Conservation (phyloP, 2,888 invertebrate species). For the Caenorhabditis sp. region DNA sequence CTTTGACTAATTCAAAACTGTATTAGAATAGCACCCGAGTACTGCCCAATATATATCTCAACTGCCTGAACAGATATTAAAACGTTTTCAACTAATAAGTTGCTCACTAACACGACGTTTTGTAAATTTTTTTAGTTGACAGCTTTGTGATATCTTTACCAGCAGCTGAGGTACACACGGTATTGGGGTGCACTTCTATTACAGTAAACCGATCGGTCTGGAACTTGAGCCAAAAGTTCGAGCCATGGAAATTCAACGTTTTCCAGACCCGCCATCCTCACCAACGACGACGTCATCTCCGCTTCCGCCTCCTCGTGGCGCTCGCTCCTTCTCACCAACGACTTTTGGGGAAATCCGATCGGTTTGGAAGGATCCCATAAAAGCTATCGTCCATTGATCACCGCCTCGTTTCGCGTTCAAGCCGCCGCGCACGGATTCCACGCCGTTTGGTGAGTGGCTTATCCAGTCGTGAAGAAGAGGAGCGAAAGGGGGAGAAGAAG, state of each 20-base stretch:
- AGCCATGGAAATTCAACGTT: background rate
- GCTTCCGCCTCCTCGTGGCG: conserved; percentile 85
- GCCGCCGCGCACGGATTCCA: conserved; percentile 83
- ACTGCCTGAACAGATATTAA: too few relatives aligned
- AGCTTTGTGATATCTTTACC: too few relatives aligned
- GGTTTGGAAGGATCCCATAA: conserved; percentile 94
- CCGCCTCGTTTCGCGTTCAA: conserved; percentile 90
- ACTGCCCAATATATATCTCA: too few relatives aligned
- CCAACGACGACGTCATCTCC: conserved; percentile 96
- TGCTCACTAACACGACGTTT: too few relatives aligned
- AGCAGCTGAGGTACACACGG: too few relatives aligned
- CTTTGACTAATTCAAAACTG: too few relatives aligned
- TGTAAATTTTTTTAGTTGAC: too few relatives aligned
- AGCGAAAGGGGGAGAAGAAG: conserved; percentile 1
- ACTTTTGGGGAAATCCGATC: conserved; percentile 98
- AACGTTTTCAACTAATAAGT: too few relatives aligned
- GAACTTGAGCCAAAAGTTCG: too few relatives aligned
- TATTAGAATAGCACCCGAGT: too few relatives aligned
- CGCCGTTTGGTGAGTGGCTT: conserved; percentile 54
- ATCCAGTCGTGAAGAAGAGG: background rate
- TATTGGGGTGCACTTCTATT: too few relatives aligned
- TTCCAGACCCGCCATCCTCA: conserved; percentile 93
- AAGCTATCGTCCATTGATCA: conserved; percentile 93
- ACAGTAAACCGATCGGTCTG: too few relatives aligned
- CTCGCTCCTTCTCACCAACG: conserved; percentile 88